Evolutionary conservation across 1,140 invertebrate species (phyloP), one percentile per base, ranked within the genome.

Genomic region (Polypedilum pembai): DNA sequence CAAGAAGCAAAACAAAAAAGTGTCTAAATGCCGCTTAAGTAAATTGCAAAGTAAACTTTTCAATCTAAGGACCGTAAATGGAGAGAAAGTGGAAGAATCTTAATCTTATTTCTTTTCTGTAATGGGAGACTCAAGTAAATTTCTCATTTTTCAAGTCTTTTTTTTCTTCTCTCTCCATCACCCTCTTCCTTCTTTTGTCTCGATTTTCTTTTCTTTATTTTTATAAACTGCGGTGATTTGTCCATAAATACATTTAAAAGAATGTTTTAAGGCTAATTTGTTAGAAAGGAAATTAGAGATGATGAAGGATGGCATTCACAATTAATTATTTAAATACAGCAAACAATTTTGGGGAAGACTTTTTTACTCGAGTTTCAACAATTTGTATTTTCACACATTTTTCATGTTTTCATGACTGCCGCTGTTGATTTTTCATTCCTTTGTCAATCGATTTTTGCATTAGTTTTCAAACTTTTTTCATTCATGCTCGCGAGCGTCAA

Each of bases 1-100:
- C 40, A n/a, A 7, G 56, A 15, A 65, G n/a, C 5, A 65, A 41
- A 41, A 41, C 5, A 15, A 45, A 56, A 56, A 69, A 20, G 65
- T 69, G 65, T 69, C 17, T 69, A 69, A 69, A 69, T 69, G 65
- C 65, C 65, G 20, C 65, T 69, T 69, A 69, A 69, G 18, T 69
- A 69, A 69, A 69, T 69, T 69, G 65, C 12, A 69, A 69, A 69
- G 17, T 69, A 69, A 69, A 69, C 65, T 69, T 69, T 18, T 18
- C 65, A 69, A 69, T 69, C 18, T 69, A 18, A 18, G 20, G 65
- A 21, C 8, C 4, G 17, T 18, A 20, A 69, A 21, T 10, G 17
- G 18, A 69, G 17, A 69, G 20, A 69, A 18, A 66, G 63, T 3
- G n/a, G 63, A 66, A 66, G 17, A 21, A 69, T 69, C 65, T 69